Percentiles rank a stretch among this genome's conserved stretches.
Evolutionary conservation across 2,113 vertebrate species (phyloP).

Genomic region (Caranx melampygus): DNA sequence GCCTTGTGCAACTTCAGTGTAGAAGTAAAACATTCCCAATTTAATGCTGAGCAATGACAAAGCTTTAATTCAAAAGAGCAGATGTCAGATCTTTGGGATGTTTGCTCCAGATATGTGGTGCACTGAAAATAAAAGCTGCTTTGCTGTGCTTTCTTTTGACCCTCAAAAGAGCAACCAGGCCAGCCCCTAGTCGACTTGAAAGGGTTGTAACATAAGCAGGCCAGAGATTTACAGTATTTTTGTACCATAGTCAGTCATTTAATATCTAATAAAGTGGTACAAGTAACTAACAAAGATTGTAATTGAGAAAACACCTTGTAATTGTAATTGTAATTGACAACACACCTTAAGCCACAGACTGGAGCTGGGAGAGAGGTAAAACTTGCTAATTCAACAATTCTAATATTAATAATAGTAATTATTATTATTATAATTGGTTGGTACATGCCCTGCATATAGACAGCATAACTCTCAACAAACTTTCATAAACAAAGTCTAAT

Average conservation of each 20-base stretch:
- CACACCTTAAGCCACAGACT: neutral
- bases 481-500: slow-evolving; percentile 18
- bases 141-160: slow-evolving; percentile 1
- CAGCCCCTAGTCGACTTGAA: neutral
- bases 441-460: neutral
- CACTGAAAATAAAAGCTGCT: slow-evolving; percentile 17
- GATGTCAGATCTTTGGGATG: neutral
- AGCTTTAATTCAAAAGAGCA: slow-evolving; percentile 4
- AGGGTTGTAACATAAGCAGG: neutral
- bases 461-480: neutral
- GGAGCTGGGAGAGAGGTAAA: too few relatives aligned
- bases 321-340: too few relatives aligned
- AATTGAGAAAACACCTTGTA: neutral
- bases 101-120: slow-evolving; percentile 17
- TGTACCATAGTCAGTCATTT: neutral
- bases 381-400: too few relatives aligned
- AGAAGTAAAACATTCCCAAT: slow-evolving; percentile 7
- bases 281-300: neutral
- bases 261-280: neutral
- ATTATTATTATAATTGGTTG: neutral
- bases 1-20: neutral
- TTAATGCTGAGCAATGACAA: slow-evolving; percentile 1
- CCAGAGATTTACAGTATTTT: neutral
- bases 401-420: neutral
- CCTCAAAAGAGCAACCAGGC: neutral